These are phyloP conservation scores for Cephalopholis sonnerati DNA, from an alignment of 2,113 vertebrate species.

Conservation along the genomic window DNA sequence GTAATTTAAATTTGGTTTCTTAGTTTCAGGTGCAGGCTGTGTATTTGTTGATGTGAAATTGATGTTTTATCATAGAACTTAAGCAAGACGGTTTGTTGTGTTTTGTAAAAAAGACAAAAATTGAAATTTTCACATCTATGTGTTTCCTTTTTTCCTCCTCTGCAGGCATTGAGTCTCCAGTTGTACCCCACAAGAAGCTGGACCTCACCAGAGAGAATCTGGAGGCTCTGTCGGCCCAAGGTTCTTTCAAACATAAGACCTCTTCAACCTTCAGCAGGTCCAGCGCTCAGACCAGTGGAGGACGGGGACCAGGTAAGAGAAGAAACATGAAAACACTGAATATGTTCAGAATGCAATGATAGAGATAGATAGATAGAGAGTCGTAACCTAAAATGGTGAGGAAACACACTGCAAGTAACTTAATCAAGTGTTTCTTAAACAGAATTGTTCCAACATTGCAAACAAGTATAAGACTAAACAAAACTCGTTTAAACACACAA, in stretches of 20 bases:
- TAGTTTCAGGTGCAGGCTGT: constrained; percentile 14
- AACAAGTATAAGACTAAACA: neutral
- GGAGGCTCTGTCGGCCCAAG: constrained; percentile 81
- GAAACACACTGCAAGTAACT: neutral
- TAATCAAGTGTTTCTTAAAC: neutral
- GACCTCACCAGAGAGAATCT: constrained; percentile 89
- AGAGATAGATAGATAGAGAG: neutral
- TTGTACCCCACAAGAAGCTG: constrained; percentile 75
- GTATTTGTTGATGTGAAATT: neutral
- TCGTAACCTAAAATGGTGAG: neutral
- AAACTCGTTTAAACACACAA: neutral
- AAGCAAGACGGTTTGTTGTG: neutral
- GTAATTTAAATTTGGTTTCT: constrained; percentile 19
- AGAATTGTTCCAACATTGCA: neutral
- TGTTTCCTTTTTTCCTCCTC: neutral
- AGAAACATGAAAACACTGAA: neutral
- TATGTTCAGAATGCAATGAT: neutral
- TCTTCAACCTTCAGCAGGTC: constrained; percentile 82
- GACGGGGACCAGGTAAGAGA: constrained; percentile 88
- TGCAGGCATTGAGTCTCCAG: constrained; percentile 71
- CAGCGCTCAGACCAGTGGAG: constrained; percentile 85
- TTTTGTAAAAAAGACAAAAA: neutral
- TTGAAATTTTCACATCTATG: neutral
- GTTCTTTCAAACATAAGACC: constrained; percentile 81
- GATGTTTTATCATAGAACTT: neutral